Conservation (phyloP, 2,888 invertebrate genomes). For the Capitulum mitella region DNA sequence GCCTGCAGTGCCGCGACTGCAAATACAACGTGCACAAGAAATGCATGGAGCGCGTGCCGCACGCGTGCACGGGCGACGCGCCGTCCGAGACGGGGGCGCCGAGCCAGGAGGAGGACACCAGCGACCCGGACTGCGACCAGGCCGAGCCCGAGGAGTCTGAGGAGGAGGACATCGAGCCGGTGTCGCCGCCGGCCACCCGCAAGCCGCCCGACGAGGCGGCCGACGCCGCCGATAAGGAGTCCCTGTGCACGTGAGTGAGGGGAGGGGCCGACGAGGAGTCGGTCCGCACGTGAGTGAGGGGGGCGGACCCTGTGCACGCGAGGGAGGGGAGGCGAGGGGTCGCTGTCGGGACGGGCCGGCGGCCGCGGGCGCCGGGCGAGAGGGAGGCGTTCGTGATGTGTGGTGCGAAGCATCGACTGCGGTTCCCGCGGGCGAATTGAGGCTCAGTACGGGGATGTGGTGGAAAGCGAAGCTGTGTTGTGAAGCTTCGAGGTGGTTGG, state of each 20-base stretch:
- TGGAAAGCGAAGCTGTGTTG: too few relatives aligned
- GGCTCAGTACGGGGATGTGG: too few relatives aligned
- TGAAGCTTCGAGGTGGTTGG: too few relatives aligned
- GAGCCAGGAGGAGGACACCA: constrained; percentile 13
- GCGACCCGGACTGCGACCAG: constrained; percentile 20
- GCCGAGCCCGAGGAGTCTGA: neutral
- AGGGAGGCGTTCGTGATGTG: too few relatives aligned
- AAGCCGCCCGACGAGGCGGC: neutral
- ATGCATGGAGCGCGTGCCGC: constrained; percentile 80
- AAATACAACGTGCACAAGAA: constrained; percentile 94
- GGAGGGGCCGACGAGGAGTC: too few relatives aligned
- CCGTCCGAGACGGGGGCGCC: constrained; percentile 42
- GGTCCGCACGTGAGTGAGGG: too few relatives aligned
- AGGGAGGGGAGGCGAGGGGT: neutral
- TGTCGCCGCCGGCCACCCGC: neutral
- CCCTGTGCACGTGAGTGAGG: neutral
- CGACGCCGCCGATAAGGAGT: constrained; percentile 1
- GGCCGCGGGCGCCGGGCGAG: too few relatives aligned
- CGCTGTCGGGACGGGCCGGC: too few relatives aligned
- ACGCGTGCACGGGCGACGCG: constrained; percentile 78
- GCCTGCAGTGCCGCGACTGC: constrained; percentile 94
- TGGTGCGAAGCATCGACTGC: too few relatives aligned
- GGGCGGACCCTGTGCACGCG: too few relatives aligned
- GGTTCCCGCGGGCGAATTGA: too few relatives aligned
- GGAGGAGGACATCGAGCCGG: constrained; percentile 4